Conservation (phyloP, 2,888 invertebrate species). For the Pemphredon lugubris region DNA sequence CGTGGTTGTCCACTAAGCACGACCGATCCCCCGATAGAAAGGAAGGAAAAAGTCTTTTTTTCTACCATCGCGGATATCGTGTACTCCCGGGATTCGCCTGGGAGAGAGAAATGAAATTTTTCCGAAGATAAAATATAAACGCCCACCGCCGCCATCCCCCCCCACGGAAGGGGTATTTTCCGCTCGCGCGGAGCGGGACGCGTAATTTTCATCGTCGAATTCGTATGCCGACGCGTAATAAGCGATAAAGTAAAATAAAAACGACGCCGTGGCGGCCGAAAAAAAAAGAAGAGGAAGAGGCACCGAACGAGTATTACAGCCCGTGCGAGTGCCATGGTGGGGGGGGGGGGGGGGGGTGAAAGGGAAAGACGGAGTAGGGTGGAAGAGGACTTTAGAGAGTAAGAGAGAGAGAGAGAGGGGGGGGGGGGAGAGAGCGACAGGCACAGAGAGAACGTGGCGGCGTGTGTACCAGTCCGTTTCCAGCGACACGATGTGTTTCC, state of each 20-base stretch:
- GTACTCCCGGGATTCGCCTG: background rate
- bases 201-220: conserved; percentile 42
- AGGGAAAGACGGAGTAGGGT: no score
- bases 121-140: background rate
- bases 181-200: no score
- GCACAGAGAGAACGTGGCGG: conserved; percentile 20
- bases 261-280: conserved; percentile 9
- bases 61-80: background rate
- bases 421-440: conserved; percentile 1
- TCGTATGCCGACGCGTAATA: conserved; percentile 46
- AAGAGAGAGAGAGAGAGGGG: conserved; percentile 6
- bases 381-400: background rate
- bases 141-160: no score
- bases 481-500: conserved; percentile 59
- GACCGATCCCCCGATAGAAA: conserved; percentile 33
- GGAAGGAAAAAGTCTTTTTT: conserved; percentile 23
- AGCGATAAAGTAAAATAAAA: conserved; percentile 47
- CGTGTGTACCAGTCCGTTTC: conserved; percentile 56
- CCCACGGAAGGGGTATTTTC: no score
- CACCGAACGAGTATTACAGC: no score
- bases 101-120: no score
- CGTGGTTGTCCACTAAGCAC: conserved; percentile 30
- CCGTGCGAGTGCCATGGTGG: no score
- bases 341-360: no score
- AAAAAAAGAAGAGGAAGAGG: background rate